Percentiles rank a stretch among this genome's conserved stretches.
These are phyloP conservation scores for Acanthochromis polyacanthus DNA, from an alignment of 2,113 vertebrate species.

Conservation along the genomic window DNA sequence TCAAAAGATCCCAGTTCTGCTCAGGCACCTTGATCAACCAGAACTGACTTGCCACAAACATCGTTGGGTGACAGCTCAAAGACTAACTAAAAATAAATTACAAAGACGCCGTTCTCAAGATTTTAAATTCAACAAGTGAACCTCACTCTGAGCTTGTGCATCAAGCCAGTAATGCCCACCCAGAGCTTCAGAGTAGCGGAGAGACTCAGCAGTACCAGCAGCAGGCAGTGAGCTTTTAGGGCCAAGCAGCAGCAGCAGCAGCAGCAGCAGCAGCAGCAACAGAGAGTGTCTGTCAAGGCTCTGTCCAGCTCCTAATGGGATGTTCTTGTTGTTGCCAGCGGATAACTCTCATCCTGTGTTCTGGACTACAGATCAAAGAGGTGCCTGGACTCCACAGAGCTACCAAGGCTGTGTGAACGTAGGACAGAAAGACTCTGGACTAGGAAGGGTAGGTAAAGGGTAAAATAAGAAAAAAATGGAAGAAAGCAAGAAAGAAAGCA, in stretches of 20 bases:
- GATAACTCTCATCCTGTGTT: slow-evolving; percentile 81
- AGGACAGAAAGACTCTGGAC: slow-evolving; percentile 30
- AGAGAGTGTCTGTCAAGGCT: slow-evolving; percentile 63
- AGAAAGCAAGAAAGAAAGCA: slow-evolving; percentile 1
- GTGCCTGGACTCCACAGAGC: slow-evolving; percentile 58
- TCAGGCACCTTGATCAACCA: slow-evolving; percentile 19
- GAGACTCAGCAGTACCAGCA: slow-evolving; percentile 54
- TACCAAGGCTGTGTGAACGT: slow-evolving; percentile 32
- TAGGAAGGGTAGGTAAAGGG: slow-evolving; percentile 34
- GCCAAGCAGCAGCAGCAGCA: slow-evolving; percentile 26
- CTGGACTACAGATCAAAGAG: slow-evolving; percentile 82
- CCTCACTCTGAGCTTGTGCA: slow-evolving; percentile 30
- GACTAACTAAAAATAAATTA: slow-evolving; percentile 40
- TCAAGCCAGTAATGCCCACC: slow-evolving; percentile 62
- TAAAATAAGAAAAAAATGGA: slow-evolving; percentile 13
- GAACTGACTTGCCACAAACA: slow-evolving; percentile 4
- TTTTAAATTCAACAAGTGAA: slow-evolving; percentile 59
- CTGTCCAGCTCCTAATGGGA: slow-evolving; percentile 78
- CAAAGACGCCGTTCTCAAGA: slow-evolving; percentile 24
- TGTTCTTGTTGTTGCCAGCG: slow-evolving; percentile 80
- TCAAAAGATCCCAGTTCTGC: slow-evolving; percentile 22
- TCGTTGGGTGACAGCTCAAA: slow-evolving; percentile 19
- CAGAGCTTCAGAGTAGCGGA: slow-evolving; percentile 49
- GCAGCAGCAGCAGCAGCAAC: slow-evolving; percentile 32
- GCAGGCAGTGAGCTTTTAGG: slow-evolving; percentile 31